Evolutionary conservation across 1,140 invertebrate species (phyloP), one percentile per base, ranked within the genome.

Genomic region (Parasteatoda tepidariorum): DNA sequence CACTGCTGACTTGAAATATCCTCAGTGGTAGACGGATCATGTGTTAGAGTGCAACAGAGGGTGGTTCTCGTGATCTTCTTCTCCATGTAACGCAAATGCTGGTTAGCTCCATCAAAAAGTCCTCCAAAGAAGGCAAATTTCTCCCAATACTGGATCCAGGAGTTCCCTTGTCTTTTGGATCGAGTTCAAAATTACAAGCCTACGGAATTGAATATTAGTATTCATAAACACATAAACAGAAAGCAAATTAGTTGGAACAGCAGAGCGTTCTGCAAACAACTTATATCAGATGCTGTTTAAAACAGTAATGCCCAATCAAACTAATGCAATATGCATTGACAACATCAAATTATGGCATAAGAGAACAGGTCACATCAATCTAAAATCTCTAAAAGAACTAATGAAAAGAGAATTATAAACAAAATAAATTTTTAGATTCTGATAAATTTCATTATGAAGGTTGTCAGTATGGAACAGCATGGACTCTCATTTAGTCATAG

Each of bases 281-380:
- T n/a, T 66, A 2, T 79, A 79, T 57, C 11, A 31, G 3, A 64
- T 79, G 59, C 61, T 31, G 26, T 48, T 79, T 22, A 64, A 66
- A 33, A 31, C 28, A 4, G 9, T n/a, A 28, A 66, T 6, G 22
- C 2, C 33, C 66, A 7, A 9, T 54, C 57, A 79, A 38, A 61
- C 61, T 13, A 79, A 79, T 33, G 41, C 28, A 33, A 2, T 13
- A 24, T 7, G 22, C 30, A n/a, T 59, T 18, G n/a, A 34, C 13
- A 13, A 74, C 24, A 15, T 84, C 7, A 76, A 55, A 54, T 11
- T 84, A 30, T 84, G 67, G 67, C 84, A 81, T 67, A 22, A 81
- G 24, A 34, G 75, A 64, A 54, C 57, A 18, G 84, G 64, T 18
- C 67, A 81, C 59, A 48, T 84, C 34, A 74, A 71, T 24, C 11